Base-by-base conservation (phyloP, 2,797 vertebrate genomes). In the Mus minutoides region DNA sequence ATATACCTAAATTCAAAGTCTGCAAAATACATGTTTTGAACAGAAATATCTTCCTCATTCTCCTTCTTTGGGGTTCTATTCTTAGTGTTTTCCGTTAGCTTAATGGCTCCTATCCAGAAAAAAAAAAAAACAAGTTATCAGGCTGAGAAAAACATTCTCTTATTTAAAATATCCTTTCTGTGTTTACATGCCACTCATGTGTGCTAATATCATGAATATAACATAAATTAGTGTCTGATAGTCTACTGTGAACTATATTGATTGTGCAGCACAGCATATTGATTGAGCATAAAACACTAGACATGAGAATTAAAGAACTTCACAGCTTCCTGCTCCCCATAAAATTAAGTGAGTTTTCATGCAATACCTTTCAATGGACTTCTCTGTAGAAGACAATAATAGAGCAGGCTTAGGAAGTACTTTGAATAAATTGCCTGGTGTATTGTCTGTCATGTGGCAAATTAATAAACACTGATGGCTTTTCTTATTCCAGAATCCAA, bases 41-140 rank as follows among this genome's bases (percentile, higher is more conserved):
- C 12, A 92, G 67, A 91, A 94, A 95, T n/a, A 10, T 1, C 29
- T 82, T 75, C 2, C 26, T 96, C 52, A 19, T 71, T 88, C 85
- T 69, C 34, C 49, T 80, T 90, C 58, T 89, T 71, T 89, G 60
- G 46, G 8, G 91, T 52, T 37, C 34, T 17, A n/a, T n/a, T 29
- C 3, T 87, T 62, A 14, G 2, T 77, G 40, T 64, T 46, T 90
- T 89, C 31, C 26, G 86, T 5, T 43, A 49, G 6, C 34, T 19
- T 87, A 4, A 73, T 17, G 16, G 43, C 46, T 52, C 16, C 24
- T 56, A 87, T 58, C 11, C n/a, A 40, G 67, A 34, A 85, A 60
- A 26, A 62, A 21, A 22, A 40, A 62, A 34, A 85, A 60, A 26
- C 56, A 21, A 22, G 0, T 13, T 89, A 17, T 58, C 9, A 76